phyloP scores from a whole-genome alignment of 2,888 invertebrate species.

The Lycocerus yunnanus region DNA sequence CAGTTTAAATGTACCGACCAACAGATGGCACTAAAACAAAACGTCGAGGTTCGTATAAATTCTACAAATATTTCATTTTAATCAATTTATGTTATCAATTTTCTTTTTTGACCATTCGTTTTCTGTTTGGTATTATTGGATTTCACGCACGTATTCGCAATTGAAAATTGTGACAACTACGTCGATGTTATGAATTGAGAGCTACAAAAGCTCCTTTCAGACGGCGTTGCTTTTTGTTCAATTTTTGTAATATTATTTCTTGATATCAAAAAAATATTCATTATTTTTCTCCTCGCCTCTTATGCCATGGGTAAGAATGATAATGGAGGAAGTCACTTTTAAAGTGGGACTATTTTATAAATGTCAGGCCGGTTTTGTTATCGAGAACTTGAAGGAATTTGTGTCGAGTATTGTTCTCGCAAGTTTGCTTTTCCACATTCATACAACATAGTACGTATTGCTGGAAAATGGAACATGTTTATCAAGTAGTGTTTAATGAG shows the following conservation, averaged over 20 bases:
- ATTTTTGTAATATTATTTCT: background rate
- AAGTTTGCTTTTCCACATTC: background rate
- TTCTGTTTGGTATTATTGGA: conserved; percentile 9
- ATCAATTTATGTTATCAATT: background rate
- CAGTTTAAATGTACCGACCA: background rate
- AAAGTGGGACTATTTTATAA: background rate
- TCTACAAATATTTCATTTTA: background rate
- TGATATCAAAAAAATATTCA: background rate
- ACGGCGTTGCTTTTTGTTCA: background rate
- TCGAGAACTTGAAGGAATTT: background rate
- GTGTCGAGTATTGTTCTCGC: background rate
- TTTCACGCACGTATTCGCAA: conserved; percentile 9
- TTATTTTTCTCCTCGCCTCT: background rate
- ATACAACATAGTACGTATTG: too few species aligned
- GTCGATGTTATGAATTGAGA: background rate
- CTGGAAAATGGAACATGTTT: background rate
- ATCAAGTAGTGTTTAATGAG: background rate
- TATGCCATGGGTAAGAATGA: background rate
- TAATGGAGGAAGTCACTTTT: background rate
- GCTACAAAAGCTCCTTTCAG: background rate
- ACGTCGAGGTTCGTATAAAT: background rate
- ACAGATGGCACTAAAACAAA: background rate
- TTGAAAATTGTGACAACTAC: conserved; percentile 11
- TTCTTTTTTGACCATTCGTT: background rate
- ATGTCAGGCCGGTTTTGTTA: background rate